Evolutionary conservation across 2,113 vertebrate genomes (phyloP).

Genomic region (Grammomys surdaster): DNA sequence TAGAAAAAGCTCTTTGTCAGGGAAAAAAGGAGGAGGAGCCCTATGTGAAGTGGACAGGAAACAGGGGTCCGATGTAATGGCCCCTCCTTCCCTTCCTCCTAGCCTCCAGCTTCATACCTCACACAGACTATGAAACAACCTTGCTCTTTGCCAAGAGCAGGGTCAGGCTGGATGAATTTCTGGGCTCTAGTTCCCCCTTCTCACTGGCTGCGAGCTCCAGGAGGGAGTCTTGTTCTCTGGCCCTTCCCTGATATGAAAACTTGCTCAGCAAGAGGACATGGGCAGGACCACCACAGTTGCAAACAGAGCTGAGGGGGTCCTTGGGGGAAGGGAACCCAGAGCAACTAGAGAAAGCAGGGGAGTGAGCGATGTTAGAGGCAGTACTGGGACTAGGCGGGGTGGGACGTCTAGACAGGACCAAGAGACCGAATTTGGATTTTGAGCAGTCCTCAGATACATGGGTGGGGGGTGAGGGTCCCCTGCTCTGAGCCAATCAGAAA

Average conservation of each 20-base stretch:
- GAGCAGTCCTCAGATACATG: neutral
- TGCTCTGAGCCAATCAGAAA: neutral
- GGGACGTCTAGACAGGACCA: neutral
- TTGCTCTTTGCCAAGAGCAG: slow-evolving; percentile 60
- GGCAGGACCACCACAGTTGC: neutral
- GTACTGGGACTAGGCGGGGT: neutral
- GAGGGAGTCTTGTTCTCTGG: slow-evolving; percentile 45
- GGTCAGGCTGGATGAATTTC: slow-evolving; percentile 27
- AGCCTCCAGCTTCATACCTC: slow-evolving; percentile 51
- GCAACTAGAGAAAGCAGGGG: neutral
- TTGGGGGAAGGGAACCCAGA: neutral
- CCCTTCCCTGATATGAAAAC: neutral
- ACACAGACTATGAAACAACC: slow-evolving; percentile 69
- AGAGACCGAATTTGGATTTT: neutral
- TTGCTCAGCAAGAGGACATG: neutral
- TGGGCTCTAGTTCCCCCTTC: neutral
- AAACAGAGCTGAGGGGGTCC: neutral
- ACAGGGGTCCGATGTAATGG: neutral
- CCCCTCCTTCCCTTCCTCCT: neutral
- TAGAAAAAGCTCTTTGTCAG: neutral
- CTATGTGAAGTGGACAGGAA: neutral
- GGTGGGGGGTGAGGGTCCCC: neutral
- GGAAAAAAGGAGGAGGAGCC: neutral
- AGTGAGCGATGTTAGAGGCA: neutral
- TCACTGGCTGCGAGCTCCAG: slow-evolving; percentile 12